phyloP scores from a whole-genome alignment of 2,888 invertebrate genomes.

The Metellina segmentata region DNA sequence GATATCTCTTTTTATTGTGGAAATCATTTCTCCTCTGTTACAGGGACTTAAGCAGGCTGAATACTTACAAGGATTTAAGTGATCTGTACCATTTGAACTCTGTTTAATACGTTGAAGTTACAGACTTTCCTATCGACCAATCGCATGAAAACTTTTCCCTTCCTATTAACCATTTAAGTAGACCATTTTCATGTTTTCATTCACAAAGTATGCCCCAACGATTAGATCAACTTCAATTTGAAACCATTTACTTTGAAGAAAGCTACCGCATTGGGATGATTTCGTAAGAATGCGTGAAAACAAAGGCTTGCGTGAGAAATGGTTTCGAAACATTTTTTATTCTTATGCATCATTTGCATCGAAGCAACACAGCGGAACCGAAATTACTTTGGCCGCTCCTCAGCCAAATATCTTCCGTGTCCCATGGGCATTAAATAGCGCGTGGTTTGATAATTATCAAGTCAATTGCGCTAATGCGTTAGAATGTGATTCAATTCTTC shows the following conservation, averaged over 20 bases:
- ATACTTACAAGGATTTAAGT: neutral
- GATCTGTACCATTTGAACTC: neutral
- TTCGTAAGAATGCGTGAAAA: conserved; percentile 15
- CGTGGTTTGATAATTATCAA: conserved; percentile 44
- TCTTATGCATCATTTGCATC: neutral
- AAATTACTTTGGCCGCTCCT: too few relatives aligned
- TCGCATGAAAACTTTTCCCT: neutral
- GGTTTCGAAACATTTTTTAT: neutral
- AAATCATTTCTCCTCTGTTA: too few relatives aligned
- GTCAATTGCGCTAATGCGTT: conserved; percentile 9
- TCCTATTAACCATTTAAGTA: neutral
- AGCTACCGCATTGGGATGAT: neutral
- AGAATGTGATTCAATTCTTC: neutral
- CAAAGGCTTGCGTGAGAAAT: neutral
- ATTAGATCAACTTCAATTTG: neutral
- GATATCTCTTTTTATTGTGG: too few relatives aligned
- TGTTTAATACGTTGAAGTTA: neutral
- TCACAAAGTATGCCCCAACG: neutral
- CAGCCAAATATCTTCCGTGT: neutral
- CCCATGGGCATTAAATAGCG: neutral
- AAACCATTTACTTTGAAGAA: neutral
- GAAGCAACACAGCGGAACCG: neutral
- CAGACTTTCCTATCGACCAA: neutral
- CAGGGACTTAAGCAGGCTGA: too few relatives aligned
- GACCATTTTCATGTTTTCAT: neutral